phyloP scores from a whole-genome alignment of 1,140 invertebrate species.

The Pseudachorutes palmiensis region DNA sequence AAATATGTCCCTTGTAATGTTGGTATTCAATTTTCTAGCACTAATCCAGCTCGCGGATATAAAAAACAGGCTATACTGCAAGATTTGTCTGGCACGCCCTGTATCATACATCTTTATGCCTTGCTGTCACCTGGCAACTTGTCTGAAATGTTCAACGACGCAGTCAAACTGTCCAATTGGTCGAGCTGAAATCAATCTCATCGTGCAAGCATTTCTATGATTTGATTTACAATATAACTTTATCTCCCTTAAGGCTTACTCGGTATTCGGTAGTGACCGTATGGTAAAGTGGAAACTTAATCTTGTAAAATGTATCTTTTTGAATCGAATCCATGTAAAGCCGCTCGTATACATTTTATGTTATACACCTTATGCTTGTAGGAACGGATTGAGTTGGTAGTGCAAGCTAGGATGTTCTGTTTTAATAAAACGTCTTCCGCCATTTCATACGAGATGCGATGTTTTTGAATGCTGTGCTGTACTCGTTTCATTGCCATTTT shows the following conservation, averaged over 20 bases:
- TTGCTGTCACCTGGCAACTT: conserved; percentile 1
- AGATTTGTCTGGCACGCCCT: background rate
- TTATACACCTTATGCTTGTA: conserved; percentile 18
- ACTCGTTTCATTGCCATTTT: conserved; percentile 21
- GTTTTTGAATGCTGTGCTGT: conserved; percentile 9
- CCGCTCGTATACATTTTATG: background rate
- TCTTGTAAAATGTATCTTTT: conserved; percentile 24
- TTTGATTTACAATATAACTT: background rate
- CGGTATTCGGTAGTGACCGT: conserved; percentile 19
- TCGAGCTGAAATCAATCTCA: background rate
- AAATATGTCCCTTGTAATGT: background rate
- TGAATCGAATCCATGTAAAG: conserved; percentile 18
- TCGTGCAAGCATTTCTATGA: background rate
- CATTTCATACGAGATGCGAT: background rate
- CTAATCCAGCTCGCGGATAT: background rate
- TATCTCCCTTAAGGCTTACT: background rate
- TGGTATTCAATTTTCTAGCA: background rate
- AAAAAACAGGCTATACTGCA: background rate
- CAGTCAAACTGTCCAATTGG: background rate
- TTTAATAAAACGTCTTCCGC: background rate
- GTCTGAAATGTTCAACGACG: background rate
- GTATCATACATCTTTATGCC: conserved; percentile 8
- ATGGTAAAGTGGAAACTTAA: conserved; percentile 19
- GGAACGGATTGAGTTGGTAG: conserved; percentile 15
- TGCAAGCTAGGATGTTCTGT: conserved; percentile 5